phyloP scores from a whole-genome alignment of 2,888 invertebrate species.

The Criorhina ranunculi region DNA sequence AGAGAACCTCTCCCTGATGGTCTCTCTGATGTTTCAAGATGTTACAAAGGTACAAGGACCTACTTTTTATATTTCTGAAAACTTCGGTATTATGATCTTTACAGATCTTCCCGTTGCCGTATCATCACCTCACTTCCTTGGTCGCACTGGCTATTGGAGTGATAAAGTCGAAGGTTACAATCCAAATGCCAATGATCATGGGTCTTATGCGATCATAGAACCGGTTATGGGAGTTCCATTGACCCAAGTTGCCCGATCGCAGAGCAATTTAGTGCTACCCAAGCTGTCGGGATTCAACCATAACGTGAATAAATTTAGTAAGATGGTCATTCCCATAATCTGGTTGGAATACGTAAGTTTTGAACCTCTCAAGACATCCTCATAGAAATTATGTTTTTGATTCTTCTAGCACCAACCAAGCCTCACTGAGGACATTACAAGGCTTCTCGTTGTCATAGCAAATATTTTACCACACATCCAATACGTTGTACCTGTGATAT shows the following conservation, averaged over 20 bases:
- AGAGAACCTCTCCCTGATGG: slow-evolving; percentile 86
- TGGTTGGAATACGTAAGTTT: slow-evolving; percentile 90
- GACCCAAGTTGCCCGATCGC: slow-evolving; percentile 87
- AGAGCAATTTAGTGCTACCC: slow-evolving; percentile 87
- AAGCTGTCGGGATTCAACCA: slow-evolving; percentile 85
- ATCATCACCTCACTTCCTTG: slow-evolving; percentile 90
- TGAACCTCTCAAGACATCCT: neutral
- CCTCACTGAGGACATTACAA: slow-evolving; percentile 85
- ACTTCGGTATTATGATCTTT: slow-evolving; percentile 55
- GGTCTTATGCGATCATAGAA: slow-evolving; percentile 88
- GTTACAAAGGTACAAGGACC: slow-evolving; percentile 86
- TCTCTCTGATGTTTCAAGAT: slow-evolving; percentile 88
- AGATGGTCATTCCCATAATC: slow-evolving; percentile 87
- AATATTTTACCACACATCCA: slow-evolving; percentile 86
- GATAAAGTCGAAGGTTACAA: slow-evolving; percentile 87
- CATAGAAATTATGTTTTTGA: neutral
- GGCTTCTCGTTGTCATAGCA: slow-evolving; percentile 85
- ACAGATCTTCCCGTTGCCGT: slow-evolving; percentile 89
- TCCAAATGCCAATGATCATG: slow-evolving; percentile 87
- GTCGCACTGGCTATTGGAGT: slow-evolving; percentile 79
- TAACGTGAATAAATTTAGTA: slow-evolving; percentile 86
- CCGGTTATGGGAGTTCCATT: slow-evolving; percentile 89
- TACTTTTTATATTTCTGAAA: neutral
- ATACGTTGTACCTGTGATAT: slow-evolving; percentile 74
- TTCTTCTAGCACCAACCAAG: slow-evolving; percentile 86